phyloP scores from a whole-genome alignment of 1,140 invertebrate species.

The Nylanderia fulva region DNA sequence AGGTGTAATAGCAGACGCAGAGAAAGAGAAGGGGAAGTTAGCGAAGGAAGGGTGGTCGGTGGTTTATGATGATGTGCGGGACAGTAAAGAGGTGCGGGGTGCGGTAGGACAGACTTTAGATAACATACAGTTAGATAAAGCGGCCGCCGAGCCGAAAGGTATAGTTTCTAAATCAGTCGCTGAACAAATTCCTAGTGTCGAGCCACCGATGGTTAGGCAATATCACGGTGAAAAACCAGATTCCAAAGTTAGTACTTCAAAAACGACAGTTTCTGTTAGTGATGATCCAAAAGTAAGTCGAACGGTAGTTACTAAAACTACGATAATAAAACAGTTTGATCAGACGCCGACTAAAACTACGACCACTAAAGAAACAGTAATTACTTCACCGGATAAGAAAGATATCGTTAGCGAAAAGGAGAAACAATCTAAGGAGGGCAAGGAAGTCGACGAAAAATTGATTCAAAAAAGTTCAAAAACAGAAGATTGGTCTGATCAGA shows the following conservation, averaged over 20 bases:
- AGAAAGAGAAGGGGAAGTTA: conserved; percentile 86
- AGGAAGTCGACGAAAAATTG: conserved; percentile 78
- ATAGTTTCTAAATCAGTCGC: conserved; percentile 31
- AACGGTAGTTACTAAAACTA: conserved; percentile 72
- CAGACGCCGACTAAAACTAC: conserved; percentile 60
- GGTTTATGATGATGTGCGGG: conserved; percentile 83
- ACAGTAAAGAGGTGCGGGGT: conserved; percentile 83
- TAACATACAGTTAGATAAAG: conserved; percentile 60
- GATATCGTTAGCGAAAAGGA: conserved; percentile 74
- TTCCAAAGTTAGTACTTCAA: conserved; percentile 67
- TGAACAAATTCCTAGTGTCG: conserved; percentile 69
- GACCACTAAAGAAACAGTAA: conserved; percentile 56
- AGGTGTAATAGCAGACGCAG: conserved; percentile 86
- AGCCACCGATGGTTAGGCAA: conserved; percentile 75
- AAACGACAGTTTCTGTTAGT: conserved; percentile 69
- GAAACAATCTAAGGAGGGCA: conserved; percentile 77
- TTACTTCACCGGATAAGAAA: conserved; percentile 65
- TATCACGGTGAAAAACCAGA: conserved; percentile 72
- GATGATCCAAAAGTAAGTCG: conserved; percentile 65
- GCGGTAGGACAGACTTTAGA: conserved; percentile 76
- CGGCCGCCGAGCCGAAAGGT: conserved; percentile 33
- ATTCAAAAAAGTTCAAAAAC: conserved; percentile 22
- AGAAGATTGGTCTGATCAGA: conserved; percentile 41
- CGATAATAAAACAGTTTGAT: conserved; percentile 70
- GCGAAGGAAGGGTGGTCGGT: conserved; percentile 86